Base-by-base conservation (phyloP, 2,888 invertebrate genomes). In the Lottia scabra region DNA sequence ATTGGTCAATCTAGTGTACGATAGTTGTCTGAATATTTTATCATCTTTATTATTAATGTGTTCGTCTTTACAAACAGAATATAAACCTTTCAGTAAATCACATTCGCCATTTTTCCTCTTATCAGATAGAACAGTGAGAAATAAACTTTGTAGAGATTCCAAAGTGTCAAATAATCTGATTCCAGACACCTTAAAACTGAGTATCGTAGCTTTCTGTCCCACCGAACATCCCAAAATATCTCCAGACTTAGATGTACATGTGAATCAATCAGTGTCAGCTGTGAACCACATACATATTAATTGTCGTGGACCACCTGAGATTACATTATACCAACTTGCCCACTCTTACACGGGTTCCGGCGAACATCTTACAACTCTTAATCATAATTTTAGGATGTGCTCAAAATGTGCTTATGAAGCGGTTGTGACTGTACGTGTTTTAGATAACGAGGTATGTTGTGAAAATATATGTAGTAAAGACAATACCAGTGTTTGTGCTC, bases 351-450 rank as follows among this genome's bases (percentile, higher is more conserved):
- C 56, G 23, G 56, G 56, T 10, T 23, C 19, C 23, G 23, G 23
- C 56, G 23, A 56, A 23, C 56, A 56, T 56, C 23, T 56, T 23
- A 56, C 56, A 23, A 56, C 56, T 10, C 23, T 56, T 23, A 56
- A 56, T 12, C 56, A 56, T 23, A 56, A 56, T 56, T 56, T 56
- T 56, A 56, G 56, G 13, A 23, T 56, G 19, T 56, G 56, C 23
- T 19, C 56, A 23, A 56, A 56, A 56, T 56, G 56, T 56, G 56
- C 56, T 23, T 56, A 56, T 56, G 56, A 56, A 56, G 19, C 56
- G 10, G 56, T 56, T 56, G 56, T 56, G 12, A 56, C 19, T 56
- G 56, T 56, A 23, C 56, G 56, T 23, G 56, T 56, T 23, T 13
- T 56, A 4, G 56, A 56, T 23, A 56, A 56, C 23, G 56, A 56